Conservation (phyloP, 2,888 invertebrate species). For the Epinotia ramella region DNA sequence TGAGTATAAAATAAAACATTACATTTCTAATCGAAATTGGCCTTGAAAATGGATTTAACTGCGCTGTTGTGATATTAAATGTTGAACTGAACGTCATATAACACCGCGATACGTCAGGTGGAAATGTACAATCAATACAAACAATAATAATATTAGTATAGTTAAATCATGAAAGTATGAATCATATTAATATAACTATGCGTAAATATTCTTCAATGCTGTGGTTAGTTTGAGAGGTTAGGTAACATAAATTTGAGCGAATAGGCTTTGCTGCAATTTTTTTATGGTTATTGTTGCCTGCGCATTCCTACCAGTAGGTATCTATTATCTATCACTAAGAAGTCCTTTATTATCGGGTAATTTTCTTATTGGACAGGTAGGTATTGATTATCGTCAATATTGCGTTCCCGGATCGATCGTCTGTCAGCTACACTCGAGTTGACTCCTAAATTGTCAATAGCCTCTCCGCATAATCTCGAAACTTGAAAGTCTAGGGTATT, state of each 20-base stretch:
- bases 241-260: too few relatives aligned
- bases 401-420: slow-evolving; percentile 21
- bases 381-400: neutral
- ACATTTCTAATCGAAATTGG: neutral
- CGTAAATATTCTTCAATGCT: too few relatives aligned
- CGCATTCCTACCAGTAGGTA: too few relatives aligned
- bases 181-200: too few relatives aligned
- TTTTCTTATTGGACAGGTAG: neutral
- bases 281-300: too few relatives aligned
- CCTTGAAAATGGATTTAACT: neutral
- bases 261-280: too few relatives aligned
- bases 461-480: slow-evolving; percentile 34
- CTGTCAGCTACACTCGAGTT: slow-evolving; percentile 21
- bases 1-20: neutral
- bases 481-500: slow-evolving; percentile 38
- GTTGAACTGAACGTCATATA: neutral
- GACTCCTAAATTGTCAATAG: slow-evolving; percentile 30
- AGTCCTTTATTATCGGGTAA: neutral
- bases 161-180: too few relatives aligned
- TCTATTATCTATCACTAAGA: neutral
- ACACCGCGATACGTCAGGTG: too few relatives aligned
- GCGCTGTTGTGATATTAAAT: too few relatives aligned
- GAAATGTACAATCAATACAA: too few relatives aligned
- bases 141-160: too few relatives aligned
- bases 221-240: too few relatives aligned